Base-by-base conservation (phyloP, 1,140 invertebrate genomes). In the Amphibalanus amphitrite region DNA sequence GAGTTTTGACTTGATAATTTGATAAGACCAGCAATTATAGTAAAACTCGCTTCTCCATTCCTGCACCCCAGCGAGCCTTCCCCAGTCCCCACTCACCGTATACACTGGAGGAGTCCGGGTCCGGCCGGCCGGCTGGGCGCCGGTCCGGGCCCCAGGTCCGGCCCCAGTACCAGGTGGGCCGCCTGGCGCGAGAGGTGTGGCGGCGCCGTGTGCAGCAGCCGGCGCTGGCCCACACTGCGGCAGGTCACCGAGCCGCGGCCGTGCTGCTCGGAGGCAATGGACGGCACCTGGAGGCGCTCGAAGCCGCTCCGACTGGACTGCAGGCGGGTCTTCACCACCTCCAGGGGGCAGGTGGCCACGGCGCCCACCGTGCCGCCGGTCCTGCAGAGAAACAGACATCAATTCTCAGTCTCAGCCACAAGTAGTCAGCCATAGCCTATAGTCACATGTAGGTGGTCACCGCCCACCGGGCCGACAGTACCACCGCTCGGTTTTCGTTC, bases 311-410 rank as follows among this genome's bases (percentile, higher is more conserved):
- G 86, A 0, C 94, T 97, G 23, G 95, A 97, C 80, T 99, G 97
- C 71, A 98, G 85, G 69, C 97, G 86, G 3, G 96, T 99, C 82
- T 99, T 99, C 8, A 99, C 92, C 71, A 99, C 96, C 84, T 99
- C 97, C 74, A 99, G 82, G 0, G 97, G 97, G 83, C 96, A 98
- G 75, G 97, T 99, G 65, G 96, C 87, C 73, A 98, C 91, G 17
- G 95, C 95, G 73, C 95, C 96, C 65, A 91, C 89, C 29, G 95
- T 98, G 40, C 96, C 95, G 75, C 92, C 96, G 80, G 92, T 86
- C 77, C 95, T 97, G 80, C 28, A 82, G n/a, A 38, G 33, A 15
- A 38, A 38, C 33, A 38, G 33, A 4, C 33, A 38, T 15, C n/a
- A n/a, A n/a, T n/a, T n/a, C 4, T 38, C 33, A 38, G 33, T 38